Conservation (phyloP, 2,113 vertebrate species). For the Laterallus jamaicensis region DNA sequence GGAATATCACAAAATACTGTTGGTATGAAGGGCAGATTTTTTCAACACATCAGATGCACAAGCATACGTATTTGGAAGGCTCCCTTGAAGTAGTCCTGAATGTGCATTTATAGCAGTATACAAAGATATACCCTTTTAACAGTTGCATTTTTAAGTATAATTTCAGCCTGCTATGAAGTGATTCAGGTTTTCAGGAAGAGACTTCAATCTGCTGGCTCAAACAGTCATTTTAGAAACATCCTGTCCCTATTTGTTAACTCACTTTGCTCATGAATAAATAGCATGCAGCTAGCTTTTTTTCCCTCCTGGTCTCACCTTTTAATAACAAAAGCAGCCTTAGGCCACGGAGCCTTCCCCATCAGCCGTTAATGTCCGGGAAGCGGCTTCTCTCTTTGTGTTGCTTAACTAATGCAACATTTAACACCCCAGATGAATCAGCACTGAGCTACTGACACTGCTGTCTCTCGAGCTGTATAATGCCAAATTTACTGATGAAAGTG, state of each 20-base stretch:
- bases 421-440: background rate
- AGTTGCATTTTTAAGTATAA: background rate
- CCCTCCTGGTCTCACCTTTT: background rate
- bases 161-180: background rate
- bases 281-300: background rate
- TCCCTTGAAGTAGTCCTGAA: background rate
- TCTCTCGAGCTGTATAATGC: background rate
- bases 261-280: background rate
- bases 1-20: background rate
- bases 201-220: background rate
- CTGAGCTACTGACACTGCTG: background rate
- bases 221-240: background rate
- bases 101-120: background rate
- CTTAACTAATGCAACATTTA: constrained; percentile 29
- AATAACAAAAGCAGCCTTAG: constrained; percentile 39
- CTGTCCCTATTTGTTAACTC: background rate
- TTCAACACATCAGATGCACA: background rate
- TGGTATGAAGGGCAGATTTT: background rate
- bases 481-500: background rate
- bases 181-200: background rate
- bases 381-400: constrained; percentile 23
- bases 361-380: constrained; percentile 37
- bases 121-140: background rate
- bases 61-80: background rate
- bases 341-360: background rate